Evolutionary conservation across 2,888 invertebrate species (phyloP).

Genomic region (Chironomus riparius): DNA sequence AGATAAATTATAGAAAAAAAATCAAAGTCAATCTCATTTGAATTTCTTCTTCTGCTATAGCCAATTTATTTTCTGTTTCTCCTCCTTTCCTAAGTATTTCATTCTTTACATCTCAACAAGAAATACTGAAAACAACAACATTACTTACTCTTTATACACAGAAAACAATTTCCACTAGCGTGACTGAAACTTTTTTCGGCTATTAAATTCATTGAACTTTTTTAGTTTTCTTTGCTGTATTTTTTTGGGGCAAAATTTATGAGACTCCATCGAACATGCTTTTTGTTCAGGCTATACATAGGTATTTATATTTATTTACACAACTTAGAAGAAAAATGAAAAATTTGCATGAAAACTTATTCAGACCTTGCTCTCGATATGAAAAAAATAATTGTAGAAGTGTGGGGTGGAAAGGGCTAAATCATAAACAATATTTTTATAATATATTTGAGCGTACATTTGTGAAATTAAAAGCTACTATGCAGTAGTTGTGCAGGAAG

Average conservation of each 20-base stretch:
- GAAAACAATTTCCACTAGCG: slow-evolving; percentile 16
- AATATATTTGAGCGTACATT: too few species aligned
- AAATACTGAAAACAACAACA: slow-evolving; percentile 1
- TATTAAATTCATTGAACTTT: not conserved
- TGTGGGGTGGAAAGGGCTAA: too few species aligned
- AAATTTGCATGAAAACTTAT: not conserved
- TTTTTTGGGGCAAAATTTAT: not conserved
- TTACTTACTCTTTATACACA: not conserved
- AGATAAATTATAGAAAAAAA: too few species aligned
- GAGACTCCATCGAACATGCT: not conserved
- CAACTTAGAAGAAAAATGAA: not conserved
- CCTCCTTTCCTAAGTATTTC: too few species aligned
- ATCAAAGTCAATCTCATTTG: too few species aligned
- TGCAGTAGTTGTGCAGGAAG: too few species aligned
- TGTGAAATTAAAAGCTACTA: too few species aligned
- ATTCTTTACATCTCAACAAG: too few species aligned
- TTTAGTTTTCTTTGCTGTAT: not conserved
- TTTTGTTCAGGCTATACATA: not conserved
- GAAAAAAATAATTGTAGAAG: too few species aligned
- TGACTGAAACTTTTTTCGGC: slow-evolving; percentile 3
- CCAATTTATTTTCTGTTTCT: too few species aligned
- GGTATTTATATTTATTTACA: not conserved
- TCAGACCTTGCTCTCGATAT: not conserved
- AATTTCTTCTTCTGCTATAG: too few species aligned
- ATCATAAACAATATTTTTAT: too few species aligned